Evolutionary conservation across 2,113 vertebrate species (phyloP).

Genomic region (Chloropsis cyanopogon): DNA sequence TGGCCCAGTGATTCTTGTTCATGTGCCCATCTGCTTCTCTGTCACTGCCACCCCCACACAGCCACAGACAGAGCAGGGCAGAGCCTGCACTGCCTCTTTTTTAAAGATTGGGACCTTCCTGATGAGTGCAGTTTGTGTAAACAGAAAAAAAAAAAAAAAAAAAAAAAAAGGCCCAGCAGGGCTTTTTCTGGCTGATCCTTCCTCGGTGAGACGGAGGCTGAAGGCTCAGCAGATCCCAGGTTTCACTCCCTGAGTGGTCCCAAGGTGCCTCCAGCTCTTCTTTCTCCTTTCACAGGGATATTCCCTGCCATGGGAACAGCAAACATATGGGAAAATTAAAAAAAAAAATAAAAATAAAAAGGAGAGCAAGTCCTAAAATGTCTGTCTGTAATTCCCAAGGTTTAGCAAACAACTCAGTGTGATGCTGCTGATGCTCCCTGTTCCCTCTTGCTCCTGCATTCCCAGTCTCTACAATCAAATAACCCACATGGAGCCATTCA

Average conservation of each 20-base stretch:
- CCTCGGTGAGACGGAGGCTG: rapidly evolving
- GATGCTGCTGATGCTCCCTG: neutral
- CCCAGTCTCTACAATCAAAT: neutral
- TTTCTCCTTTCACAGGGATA: rapidly evolving
- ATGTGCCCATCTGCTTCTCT: constrained; percentile 19
- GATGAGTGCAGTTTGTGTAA: neutral
- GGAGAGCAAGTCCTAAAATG: neutral
- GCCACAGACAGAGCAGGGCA: neutral
- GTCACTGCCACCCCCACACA: neutral
- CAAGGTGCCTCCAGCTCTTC: neutral
- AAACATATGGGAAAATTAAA: neutral
- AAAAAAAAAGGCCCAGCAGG: neutral
- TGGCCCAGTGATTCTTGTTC: neutral
- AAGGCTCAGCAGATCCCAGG: neutral
- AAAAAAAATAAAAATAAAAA: too few species aligned
- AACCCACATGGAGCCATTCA: neutral
- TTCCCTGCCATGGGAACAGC: too few species aligned
- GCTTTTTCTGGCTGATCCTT: neutral
- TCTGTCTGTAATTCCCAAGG: neutral
- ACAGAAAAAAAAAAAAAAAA: neutral
- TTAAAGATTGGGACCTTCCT: rapidly evolving
- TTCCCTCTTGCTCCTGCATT: neutral
- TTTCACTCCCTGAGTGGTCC: neutral
- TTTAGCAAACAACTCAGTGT: neutral
- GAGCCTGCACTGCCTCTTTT: neutral